Evolutionary conservation across 2,797 vertebrate genomes (phyloP), one percentile per base, ranked within the genome.

Genomic region (Selene dorsalis): DNA sequence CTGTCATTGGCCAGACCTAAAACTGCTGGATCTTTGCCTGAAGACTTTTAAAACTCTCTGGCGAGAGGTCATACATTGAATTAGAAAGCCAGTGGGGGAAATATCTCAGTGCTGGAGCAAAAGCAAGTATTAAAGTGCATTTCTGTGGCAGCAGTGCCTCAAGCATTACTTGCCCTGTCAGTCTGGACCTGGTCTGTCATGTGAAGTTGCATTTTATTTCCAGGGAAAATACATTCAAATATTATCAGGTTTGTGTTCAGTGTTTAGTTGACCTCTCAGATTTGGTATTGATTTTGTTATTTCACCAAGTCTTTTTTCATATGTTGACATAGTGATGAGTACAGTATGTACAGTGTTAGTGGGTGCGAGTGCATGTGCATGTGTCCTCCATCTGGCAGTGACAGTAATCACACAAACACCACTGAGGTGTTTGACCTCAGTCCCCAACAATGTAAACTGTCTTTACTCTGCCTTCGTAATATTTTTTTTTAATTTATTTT

Each of bases 21-120:
- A 93, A 89, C 89, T 92, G 90, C 92, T 91, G 90, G 92, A 91
- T 93, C 90, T 80, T 87, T 88, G 92, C 93, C 92, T 84, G 90
- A 92, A 94, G 94, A 95, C 93, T 93, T 95, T 93, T 91, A 90
- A 91, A 94, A 94, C 82, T 92, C 90, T 93, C 90, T 83, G 88
- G 92, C 86, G 84, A 93, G 93, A 95, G 94, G 94, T 94, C 94
- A 93, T 81, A 88, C 87, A 93, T 91, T 92, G 93, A 95, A 94
- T 94, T 93, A 90, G 92, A 91, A 90, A 91, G 90, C 88, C 91
- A 88, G 90, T 87, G 88, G 91, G 91, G 80, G 86, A 84, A 88
- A 89, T 89, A 86, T 92, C 79, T 89, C 80, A 83, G 90, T 88
- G 90, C 87, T 80, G 85, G 84, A 89, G 86, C 85, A 84, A 90